Conservation (phyloP, 2,888 invertebrate species). For the Epistrophe eligans region DNA sequence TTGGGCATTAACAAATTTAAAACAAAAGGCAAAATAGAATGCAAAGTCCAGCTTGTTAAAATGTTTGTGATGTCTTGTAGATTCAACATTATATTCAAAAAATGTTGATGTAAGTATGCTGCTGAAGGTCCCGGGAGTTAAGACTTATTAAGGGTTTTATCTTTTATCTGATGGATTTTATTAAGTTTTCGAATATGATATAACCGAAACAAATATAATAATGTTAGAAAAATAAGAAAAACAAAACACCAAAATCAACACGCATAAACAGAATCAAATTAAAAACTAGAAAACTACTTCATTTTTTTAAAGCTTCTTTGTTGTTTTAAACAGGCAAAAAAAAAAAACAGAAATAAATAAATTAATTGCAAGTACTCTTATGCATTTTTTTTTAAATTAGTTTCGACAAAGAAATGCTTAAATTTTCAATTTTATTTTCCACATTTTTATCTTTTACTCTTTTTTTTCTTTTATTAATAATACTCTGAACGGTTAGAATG, state of each 20-base stretch:
- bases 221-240: background rate
- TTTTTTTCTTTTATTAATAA: conserved; percentile 62
- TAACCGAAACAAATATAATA: background rate
- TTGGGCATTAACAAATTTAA: no score
- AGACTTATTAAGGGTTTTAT: no score
- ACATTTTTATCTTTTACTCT: conserved; percentile 31
- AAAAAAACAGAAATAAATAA: background rate
- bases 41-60: no score
- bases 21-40: no score
- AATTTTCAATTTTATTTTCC: conserved; percentile 61
- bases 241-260: background rate
- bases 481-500: conserved; percentile 57
- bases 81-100: no score
- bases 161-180: no score
- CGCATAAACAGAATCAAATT: background rate
- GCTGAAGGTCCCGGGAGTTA: no score
- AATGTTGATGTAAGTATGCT: no score
- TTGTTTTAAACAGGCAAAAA: background rate
- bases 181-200: background rate
- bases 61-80: no score
- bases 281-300: background rate
- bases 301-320: background rate
- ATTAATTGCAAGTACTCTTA: conserved; percentile 12
- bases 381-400: background rate
- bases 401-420: conserved; percentile 64